Evolutionary conservation across 1,140 invertebrate genomes (phyloP).

Genomic region (Anastatus disparis): DNA sequence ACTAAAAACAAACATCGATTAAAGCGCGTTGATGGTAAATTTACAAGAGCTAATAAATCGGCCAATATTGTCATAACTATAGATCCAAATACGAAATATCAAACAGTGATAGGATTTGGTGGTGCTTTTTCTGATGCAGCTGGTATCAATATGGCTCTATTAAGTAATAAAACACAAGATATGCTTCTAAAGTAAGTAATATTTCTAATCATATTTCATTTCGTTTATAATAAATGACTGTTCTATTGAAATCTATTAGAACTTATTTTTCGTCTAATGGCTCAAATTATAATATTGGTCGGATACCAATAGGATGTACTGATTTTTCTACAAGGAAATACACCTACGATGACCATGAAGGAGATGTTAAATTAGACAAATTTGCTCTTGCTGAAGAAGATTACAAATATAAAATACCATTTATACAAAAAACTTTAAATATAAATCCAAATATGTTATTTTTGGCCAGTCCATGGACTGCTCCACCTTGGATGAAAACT

Average conservation of each 20-base stretch:
- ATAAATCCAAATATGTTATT: slow-evolving; percentile 60
- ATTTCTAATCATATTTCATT: slow-evolving; percentile 59
- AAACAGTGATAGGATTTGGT: slow-evolving; percentile 81
- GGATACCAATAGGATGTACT: slow-evolving; percentile 75
- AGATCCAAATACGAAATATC: slow-evolving; percentile 57
- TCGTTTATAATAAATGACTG: slow-evolving; percentile 6
- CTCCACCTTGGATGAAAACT: slow-evolving; percentile 94
- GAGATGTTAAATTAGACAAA: slow-evolving; percentile 51
- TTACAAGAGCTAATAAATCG: slow-evolving; percentile 40
- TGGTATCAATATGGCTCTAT: slow-evolving; percentile 76
- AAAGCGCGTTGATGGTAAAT: slow-evolving; percentile 45
- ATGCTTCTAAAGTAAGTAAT: slow-evolving; percentile 62
- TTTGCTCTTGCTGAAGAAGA: slow-evolving; percentile 63
- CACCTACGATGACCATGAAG: slow-evolving; percentile 73
- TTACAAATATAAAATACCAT: slow-evolving; percentile 59
- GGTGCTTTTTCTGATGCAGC: slow-evolving; percentile 90
- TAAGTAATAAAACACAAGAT: slow-evolving; percentile 67
- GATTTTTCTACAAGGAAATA: slow-evolving; percentile 79
- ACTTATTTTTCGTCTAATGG: slow-evolving; percentile 64
- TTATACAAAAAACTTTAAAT: slow-evolving; percentile 49
- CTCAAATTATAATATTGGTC: slow-evolving; percentile 72
- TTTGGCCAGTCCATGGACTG: slow-evolving; percentile 82
- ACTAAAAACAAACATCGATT: slow-evolving; percentile 68
- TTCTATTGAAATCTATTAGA: slow-evolving; percentile 46
- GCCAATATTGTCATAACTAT: slow-evolving; percentile 7